Conservation (phyloP, 2,888 invertebrate genomes). For the Hemistola chrysoprasaria region DNA sequence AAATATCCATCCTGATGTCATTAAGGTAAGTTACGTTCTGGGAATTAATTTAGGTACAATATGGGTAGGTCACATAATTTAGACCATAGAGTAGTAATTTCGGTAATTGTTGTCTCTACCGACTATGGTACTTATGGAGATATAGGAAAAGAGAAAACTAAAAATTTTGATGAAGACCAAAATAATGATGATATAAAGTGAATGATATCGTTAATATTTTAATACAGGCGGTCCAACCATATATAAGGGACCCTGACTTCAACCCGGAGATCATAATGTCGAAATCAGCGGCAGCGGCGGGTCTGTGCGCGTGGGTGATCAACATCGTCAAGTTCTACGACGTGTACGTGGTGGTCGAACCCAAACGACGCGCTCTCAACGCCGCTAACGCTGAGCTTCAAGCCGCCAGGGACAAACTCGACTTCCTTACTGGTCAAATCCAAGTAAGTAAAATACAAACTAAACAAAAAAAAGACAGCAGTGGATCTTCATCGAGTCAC, state of each 20-base stretch:
- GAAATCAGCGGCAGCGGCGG: slow-evolving; percentile 96
- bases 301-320: slow-evolving; percentile 96
- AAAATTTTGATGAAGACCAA: too few species aligned
- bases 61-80: too few species aligned
- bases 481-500: too few species aligned
- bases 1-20: slow-evolving; percentile 93
- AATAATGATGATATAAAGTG: too few species aligned
- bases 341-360: slow-evolving; percentile 95
- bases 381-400: slow-evolving; percentile 92
- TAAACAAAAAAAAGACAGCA: too few species aligned
- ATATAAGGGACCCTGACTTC: slow-evolving; percentile 89
- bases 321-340: slow-evolving; percentile 95
- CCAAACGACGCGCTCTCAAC: slow-evolving; percentile 92
- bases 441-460: slow-evolving; percentile 77
- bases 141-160: too few species aligned
- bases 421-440: slow-evolving; percentile 88
- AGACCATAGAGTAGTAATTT: too few species aligned
- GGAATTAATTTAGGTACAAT: too few species aligned
- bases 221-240: slow-evolving; percentile 78
- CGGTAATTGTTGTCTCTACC: too few species aligned
- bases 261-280: slow-evolving; percentile 90
- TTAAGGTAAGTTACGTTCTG: slow-evolving; percentile 89
- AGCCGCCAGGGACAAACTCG: slow-evolving; percentile 90
- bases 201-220: too few species aligned
- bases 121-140: too few species aligned